Evolutionary conservation across 2,797 vertebrate species (phyloP), one percentile per base, ranked within the genome.

Genomic region (Eptatretus atami): DNA sequence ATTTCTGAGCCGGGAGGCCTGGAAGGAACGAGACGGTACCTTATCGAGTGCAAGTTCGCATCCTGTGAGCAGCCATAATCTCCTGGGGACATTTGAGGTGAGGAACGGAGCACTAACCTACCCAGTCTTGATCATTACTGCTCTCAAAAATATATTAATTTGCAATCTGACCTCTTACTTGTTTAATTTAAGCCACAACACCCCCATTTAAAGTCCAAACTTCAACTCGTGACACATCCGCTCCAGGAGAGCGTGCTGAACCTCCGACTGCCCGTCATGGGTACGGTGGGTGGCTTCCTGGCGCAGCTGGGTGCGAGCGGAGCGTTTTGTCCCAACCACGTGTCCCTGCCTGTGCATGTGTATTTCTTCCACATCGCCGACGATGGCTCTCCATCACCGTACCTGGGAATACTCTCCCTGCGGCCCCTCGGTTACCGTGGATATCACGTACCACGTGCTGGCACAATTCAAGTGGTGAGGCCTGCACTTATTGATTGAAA

Each of bases 401-500:
- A 98, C 68, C 90, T 96, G 92, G 92, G 90, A 78, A 85, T 94
- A 68, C 93, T 98, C 77, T 84, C 84, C 79, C 78, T 95, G 77
- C 90, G 93, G 78, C 80, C 86, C 75, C 81, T 93, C 75, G 87
- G 90, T 65, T 93, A 86, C 80, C 82, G 86, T 78, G 92, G 92
- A 76, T 98, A 98, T 72, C 83, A 87, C 69, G 88, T 98, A 78
- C 92, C 92, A 78, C 79, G 87, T 79, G 92, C 90, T 85, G 92
- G 92, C 90, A 98, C 92, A 75, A 93, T 98, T 80, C 92, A 98
- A 96, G 90, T 98, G 92, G 92, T 96, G 77, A n/a, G 31, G 31
- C 31, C 31, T 44, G 31, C 31, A 8, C 6, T 44, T 44, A 44
- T 44, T 44, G 31, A 44, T 44, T 44, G 31, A 5, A 44, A 44